These are phyloP conservation scores for Drosophila setifemur DNA, from an alignment of 1,140 invertebrate genomes.

Conservation along the genomic window DNA sequence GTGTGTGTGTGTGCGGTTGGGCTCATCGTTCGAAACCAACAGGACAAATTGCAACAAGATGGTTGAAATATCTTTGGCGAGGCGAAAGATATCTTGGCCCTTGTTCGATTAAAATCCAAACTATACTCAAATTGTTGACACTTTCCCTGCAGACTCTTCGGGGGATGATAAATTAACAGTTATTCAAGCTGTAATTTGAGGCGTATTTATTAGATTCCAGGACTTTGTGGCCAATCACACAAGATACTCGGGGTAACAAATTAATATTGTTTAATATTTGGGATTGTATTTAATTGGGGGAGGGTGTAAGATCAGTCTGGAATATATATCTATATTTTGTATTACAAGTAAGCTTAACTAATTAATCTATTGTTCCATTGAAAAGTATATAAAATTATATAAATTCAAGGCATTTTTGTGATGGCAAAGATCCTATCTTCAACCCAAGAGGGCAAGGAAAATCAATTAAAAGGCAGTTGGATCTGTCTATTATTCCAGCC, in stretches of 20 bases:
- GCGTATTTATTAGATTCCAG: neutral
- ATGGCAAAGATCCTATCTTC: neutral
- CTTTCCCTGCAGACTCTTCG: neutral
- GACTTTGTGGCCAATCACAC: too few relatives aligned
- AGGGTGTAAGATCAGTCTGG: too few relatives aligned
- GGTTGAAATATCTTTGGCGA: conserved; percentile 47
- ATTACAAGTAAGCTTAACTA: too few relatives aligned
- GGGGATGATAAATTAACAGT: neutral
- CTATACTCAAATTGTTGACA: neutral
- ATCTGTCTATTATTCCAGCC: neutral
- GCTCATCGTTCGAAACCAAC: conserved; percentile 8
- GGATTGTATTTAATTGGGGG: too few relatives aligned
- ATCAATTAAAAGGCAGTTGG: conserved; percentile 6
- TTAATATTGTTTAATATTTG: too few relatives aligned
- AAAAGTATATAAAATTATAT: too few relatives aligned
- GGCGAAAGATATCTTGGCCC: conserved; percentile 28
- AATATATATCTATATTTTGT: too few relatives aligned
- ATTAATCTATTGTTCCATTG: too few relatives aligned
- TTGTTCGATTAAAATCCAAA: neutral
- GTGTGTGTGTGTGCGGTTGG: conserved; percentile 23
- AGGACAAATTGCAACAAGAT: conserved; percentile 68
- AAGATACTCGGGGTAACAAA: too few relatives aligned
- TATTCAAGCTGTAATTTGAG: neutral
- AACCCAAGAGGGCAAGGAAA: neutral
- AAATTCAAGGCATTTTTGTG: too few relatives aligned